A percentile compares a stretch with the other conserved stretches of the same genome.
These are phyloP conservation scores for Drosophila anomelani DNA, from an alignment of 2,888 invertebrate genomes.

Conservation along the genomic window DNA sequence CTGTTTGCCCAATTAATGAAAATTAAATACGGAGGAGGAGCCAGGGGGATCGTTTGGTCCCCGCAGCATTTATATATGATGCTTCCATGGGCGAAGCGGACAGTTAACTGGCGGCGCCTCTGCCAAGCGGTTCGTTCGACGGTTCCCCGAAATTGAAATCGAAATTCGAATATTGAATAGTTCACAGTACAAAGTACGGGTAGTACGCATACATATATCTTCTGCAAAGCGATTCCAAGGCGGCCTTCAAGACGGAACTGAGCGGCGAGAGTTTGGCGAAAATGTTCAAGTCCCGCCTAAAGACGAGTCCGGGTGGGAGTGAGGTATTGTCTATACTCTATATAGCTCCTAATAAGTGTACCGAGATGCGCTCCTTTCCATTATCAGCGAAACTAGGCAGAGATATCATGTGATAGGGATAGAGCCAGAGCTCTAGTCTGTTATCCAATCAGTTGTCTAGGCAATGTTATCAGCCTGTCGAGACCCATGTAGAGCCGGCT, in stretches of 20 bases:
- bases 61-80: slow-evolving; percentile 68
- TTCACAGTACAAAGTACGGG: slow-evolving; percentile 2
- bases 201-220: not conserved
- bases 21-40: slow-evolving; percentile 40
- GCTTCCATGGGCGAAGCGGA: slow-evolving; percentile 51
- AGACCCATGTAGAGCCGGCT: slow-evolving; percentile 3
- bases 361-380: slow-evolving; percentile 38
- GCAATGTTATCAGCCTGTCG: slow-evolving; percentile 21
- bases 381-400: slow-evolving; percentile 20
- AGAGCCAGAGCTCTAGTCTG: not conserved
- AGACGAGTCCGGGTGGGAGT: slow-evolving; percentile 74
- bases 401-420: slow-evolving; percentile 33
- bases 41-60: slow-evolving; percentile 13
- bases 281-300: slow-evolving; percentile 83
- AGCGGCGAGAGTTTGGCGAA: slow-evolving; percentile 78
- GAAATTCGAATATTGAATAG: slow-evolving; percentile 5
- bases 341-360: not conserved
- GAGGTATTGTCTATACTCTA: slow-evolving; percentile 75
- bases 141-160: slow-evolving; percentile 22
- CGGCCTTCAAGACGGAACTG: slow-evolving; percentile 75
- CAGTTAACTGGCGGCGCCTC: slow-evolving; percentile 61
- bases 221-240: slow-evolving; percentile 26
- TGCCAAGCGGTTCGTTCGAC: slow-evolving; percentile 30
- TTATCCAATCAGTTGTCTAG: slow-evolving; percentile 14
- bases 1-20: slow-evolving; percentile 77